A percentile compares a stretch with the other conserved stretches of the same genome.
Conservation (phyloP, 2,113 vertebrate species). For the Pteropus alecto region DNA sequence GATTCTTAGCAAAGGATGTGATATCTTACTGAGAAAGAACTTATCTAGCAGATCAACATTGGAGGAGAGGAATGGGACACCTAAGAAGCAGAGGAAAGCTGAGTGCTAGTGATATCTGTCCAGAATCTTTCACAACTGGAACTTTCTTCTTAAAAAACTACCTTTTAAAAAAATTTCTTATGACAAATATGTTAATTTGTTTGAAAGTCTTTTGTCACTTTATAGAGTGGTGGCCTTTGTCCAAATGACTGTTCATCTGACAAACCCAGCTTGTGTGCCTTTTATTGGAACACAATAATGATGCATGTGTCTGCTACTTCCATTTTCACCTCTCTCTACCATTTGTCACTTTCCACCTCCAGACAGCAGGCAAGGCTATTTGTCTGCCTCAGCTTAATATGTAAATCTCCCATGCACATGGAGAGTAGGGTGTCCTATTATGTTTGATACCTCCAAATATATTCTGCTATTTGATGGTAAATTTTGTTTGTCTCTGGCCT, state of each 20-base stretch:
- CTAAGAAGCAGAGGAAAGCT: not conserved
- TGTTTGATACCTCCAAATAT: not conserved
- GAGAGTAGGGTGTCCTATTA: not conserved
- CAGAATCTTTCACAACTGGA: not conserved
- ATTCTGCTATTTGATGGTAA: not conserved
- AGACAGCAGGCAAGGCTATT: not conserved
- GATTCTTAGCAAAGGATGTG: not conserved
- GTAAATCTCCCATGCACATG: not conserved
- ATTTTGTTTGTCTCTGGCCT: not conserved
- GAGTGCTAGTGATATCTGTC: not conserved
- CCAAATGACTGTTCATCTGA: slow-evolving; percentile 3
- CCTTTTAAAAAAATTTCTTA: not conserved
- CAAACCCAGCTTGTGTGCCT: not conserved
- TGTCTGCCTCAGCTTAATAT: slow-evolving; percentile 28
- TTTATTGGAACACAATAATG: not conserved
- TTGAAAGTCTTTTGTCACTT: slow-evolving; percentile 39
- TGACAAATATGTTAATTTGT: slow-evolving; percentile 31
- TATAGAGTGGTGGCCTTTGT: slow-evolving; percentile 48
- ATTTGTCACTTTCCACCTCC: slow-evolving; percentile 41
- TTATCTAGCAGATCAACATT: not conserved
- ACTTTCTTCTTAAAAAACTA: not conserved
- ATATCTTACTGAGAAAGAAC: not conserved
- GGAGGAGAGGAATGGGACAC: not conserved
- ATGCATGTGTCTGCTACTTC: slow-evolving; percentile 41
- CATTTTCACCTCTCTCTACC: not conserved